A percentile compares a stretch with the other conserved stretches of the same genome.
These are phyloP conservation scores for Molossus molossus DNA, from an alignment of 2,797 vertebrate genomes.

Conservation along the genomic window DNA sequence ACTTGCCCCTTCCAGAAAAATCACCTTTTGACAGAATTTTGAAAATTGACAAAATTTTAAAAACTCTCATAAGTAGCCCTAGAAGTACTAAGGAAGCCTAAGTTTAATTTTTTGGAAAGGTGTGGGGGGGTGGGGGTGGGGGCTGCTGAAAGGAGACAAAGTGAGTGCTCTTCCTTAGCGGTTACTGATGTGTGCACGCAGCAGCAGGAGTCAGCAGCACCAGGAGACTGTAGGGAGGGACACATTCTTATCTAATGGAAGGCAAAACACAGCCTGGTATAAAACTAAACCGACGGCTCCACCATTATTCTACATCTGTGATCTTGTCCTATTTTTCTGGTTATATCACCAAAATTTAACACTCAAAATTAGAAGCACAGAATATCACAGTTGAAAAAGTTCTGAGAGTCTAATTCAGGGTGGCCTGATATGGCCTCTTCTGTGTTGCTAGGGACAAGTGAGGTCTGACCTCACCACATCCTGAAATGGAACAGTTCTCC, in stretches of 20 bases:
- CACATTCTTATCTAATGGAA: neutral
- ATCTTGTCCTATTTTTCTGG: slow-evolving; percentile 68
- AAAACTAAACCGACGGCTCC: neutral
- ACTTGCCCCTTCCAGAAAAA: neutral
- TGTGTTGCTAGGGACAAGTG: neutral
- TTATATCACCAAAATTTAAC: slow-evolving; percentile 70
- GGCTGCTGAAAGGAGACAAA: too few relatives aligned
- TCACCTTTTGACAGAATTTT: neutral
- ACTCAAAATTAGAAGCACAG: slow-evolving; percentile 71
- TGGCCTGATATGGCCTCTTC: neutral
- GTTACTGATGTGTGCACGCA: neutral
- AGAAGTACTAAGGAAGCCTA: neutral
- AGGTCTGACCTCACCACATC: neutral
- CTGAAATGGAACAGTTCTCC: neutral
- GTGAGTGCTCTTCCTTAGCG: too few relatives aligned
- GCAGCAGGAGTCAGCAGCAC: too few relatives aligned
- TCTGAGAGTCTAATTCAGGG: slow-evolving; percentile 9
- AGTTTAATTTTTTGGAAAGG: neutral
- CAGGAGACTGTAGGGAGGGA: too few relatives aligned
- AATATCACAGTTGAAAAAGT: slow-evolving; percentile 64
- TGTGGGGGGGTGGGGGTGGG: neutral
- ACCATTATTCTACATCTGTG: neutral
- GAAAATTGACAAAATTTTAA: neutral
- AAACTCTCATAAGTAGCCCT: neutral
- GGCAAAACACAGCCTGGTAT: neutral